phyloP scores from a whole-genome alignment of 2,888 invertebrate species.

The Dermolepida albohirtum region DNA sequence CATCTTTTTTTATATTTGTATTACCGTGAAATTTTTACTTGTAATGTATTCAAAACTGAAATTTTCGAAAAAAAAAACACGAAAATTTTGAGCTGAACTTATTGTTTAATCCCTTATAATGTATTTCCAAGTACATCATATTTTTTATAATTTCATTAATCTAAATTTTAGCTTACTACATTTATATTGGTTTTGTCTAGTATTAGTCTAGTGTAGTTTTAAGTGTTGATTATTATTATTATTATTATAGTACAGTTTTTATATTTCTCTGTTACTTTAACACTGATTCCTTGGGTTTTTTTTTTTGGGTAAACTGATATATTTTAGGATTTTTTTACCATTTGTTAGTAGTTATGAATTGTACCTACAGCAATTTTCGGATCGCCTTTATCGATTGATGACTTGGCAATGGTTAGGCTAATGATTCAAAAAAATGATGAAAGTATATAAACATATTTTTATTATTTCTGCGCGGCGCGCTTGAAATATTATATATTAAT shows the following conservation, averaged over 20 bases:
- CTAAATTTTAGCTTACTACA: constrained; percentile 39
- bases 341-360: constrained; percentile 36
- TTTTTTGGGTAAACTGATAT: constrained; percentile 39
- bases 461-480: constrained; percentile 42
- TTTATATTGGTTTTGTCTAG: constrained; percentile 31
- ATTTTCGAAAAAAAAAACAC: too few species aligned
- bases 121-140: constrained; percentile 14
- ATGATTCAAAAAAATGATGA: constrained; percentile 42
- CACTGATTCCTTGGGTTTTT: constrained; percentile 21
- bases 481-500: constrained; percentile 21
- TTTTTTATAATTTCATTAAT: constrained; percentile 37
- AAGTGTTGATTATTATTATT: constrained; percentile 46
- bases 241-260: constrained; percentile 34
- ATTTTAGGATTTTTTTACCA: constrained; percentile 41
- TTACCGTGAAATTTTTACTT: too few species aligned
- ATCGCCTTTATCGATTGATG: constrained; percentile 47
- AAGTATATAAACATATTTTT: constrained; percentile 37
- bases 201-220: constrained; percentile 46
- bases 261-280: constrained; percentile 39
- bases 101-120: not conserved
- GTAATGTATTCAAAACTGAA: too few species aligned
- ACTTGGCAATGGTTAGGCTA: constrained; percentile 48
- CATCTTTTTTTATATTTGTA: too few species aligned
- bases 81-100: too few species aligned
- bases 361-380: constrained; percentile 28